Conservation (phyloP, 2,113 vertebrate genomes). For the Ceuthmochares aereus region DNA sequence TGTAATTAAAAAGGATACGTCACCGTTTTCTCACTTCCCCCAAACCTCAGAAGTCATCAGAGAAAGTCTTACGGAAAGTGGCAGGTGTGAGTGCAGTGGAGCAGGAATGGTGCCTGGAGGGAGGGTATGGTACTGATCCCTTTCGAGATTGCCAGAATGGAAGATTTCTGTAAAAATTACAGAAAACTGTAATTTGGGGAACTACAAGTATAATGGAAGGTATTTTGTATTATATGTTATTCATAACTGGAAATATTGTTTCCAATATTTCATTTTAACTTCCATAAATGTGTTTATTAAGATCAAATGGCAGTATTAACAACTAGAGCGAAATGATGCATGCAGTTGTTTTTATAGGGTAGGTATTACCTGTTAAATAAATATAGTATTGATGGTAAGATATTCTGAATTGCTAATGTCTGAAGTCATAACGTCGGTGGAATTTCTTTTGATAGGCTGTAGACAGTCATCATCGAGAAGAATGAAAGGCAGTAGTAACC, state of each 20-base stretch:
- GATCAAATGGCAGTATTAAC: not conserved
- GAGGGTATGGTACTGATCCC: not conserved
- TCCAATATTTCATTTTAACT: not conserved
- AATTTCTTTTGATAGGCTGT: not conserved
- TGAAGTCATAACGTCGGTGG: not conserved
- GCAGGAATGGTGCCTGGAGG: not conserved
- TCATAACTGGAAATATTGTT: not conserved
- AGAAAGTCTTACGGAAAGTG: not conserved
- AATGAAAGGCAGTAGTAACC: not conserved
- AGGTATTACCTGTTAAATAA: not conserved
- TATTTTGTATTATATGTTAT: not conserved
- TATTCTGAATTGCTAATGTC: not conserved
- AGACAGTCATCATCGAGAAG: not conserved
- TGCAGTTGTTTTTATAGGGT: not conserved
- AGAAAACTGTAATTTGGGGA: not conserved
- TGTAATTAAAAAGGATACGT: not conserved
- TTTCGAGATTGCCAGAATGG: not conserved
- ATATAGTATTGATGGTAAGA: not conserved
- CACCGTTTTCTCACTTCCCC: not conserved
- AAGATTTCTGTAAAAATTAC: not conserved
- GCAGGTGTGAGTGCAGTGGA: not conserved
- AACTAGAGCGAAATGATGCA: not conserved
- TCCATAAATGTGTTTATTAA: not conserved
- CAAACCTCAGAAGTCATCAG: not conserved
- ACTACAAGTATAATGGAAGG: not conserved